phyloP scores from a whole-genome alignment of 2,113 vertebrate species.

The Anthoscopus minutus region DNA sequence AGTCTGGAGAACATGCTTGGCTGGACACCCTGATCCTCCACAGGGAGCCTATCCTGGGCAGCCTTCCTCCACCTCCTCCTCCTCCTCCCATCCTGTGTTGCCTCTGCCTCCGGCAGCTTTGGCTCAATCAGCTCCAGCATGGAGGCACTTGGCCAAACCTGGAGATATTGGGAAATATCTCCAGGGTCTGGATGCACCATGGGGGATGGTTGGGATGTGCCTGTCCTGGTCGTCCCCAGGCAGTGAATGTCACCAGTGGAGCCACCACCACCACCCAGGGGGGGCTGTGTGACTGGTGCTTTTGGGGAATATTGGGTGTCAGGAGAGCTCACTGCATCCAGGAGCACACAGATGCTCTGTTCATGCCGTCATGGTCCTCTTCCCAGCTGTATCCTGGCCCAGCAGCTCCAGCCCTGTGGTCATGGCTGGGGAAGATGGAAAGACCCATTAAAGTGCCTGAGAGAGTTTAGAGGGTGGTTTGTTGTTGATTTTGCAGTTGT shows the following conservation, averaged over 20 bases:
- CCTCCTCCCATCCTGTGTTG: background rate
- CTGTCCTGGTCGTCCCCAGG: background rate
- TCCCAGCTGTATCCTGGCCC: background rate
- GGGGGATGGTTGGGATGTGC: rapidly evolving
- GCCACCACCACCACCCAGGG: background rate
- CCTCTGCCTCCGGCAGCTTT: background rate
- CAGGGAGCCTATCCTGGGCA: background rate
- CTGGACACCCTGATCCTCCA: background rate
- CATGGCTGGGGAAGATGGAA: background rate
- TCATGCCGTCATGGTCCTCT: rapidly evolving
- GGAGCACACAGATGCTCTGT: background rate
- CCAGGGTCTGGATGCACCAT: rapidly evolving
- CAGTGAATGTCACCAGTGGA: background rate
- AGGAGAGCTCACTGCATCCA: background rate
- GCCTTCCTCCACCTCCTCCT: background rate
- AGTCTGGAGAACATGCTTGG: background rate
- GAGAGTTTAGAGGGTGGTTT: conserved; percentile 7
- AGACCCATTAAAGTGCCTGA: background rate
- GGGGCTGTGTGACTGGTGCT: rapidly evolving
- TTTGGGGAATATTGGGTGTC: background rate
- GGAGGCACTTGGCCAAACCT: background rate
- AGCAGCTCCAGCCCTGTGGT: background rate
- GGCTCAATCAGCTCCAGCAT: background rate
- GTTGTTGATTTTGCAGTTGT: background rate
- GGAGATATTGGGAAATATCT: background rate